These are phyloP conservation scores for Aphidoletes aphidimyza DNA, from an alignment of 2,888 invertebrate genomes.

Conservation along the genomic window DNA sequence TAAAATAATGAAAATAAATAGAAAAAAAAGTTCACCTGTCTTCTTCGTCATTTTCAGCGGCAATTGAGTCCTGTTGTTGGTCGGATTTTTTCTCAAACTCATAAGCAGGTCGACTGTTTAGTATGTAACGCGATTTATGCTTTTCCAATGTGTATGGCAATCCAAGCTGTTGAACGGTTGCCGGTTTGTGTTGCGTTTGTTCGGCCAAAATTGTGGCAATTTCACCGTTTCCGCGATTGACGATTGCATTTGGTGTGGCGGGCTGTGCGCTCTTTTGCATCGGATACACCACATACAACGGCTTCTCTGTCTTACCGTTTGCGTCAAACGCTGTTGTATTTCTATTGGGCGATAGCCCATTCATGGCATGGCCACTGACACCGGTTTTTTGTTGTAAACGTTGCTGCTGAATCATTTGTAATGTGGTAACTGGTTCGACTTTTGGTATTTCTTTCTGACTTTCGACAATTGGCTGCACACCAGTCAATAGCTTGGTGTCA, in stretches of 20 bases:
- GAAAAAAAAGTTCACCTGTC: slow-evolving; percentile 7
- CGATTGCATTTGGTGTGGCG: slow-evolving; percentile 60
- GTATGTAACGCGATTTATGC: slow-evolving; percentile 43
- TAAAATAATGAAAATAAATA: background rate
- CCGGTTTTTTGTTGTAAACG: slow-evolving; percentile 60
- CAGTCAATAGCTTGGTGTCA: slow-evolving; percentile 2
- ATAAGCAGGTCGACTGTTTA: slow-evolving; percentile 47
- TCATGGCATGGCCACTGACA: background rate
- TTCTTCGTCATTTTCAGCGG: slow-evolving; percentile 44
- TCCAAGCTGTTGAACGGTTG: slow-evolving; percentile 48
- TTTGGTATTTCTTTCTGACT: slow-evolving; percentile 58
- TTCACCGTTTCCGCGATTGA: slow-evolving; percentile 63
- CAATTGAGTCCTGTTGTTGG: slow-evolving; percentile 34
- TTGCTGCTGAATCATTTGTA: slow-evolving; percentile 74
- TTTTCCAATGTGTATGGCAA: slow-evolving; percentile 50
- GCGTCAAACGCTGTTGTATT: background rate
- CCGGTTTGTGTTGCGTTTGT: slow-evolving; percentile 18
- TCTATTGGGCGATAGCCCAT: background rate
- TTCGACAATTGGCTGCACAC: slow-evolving; percentile 27
- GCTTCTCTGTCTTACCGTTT: slow-evolving; percentile 58
- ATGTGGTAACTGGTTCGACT: slow-evolving; percentile 71
- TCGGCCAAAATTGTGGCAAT: slow-evolving; percentile 23
- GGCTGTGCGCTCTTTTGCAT: slow-evolving; percentile 64
- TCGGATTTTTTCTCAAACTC: slow-evolving; percentile 26
- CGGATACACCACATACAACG: slow-evolving; percentile 72